Conservation (phyloP, 2,113 vertebrate species). For the Rana temporaria region DNA sequence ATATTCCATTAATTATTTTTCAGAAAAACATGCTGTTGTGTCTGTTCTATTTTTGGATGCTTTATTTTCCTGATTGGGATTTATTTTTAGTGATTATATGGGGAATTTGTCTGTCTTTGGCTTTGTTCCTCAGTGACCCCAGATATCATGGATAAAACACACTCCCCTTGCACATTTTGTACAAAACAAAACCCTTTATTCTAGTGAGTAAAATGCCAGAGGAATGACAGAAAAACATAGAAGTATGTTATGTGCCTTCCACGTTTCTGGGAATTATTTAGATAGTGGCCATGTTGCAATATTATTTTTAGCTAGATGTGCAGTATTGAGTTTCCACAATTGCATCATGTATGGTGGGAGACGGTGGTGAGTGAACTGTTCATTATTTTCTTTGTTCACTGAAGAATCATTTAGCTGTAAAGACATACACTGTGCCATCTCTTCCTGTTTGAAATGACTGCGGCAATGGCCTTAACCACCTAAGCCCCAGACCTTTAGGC, state of each 20-base stretch:
- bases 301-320: background rate
- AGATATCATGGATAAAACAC: slow-evolving; percentile 11
- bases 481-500: too few relatives aligned
- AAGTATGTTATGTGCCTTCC: background rate
- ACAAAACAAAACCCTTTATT: background rate
- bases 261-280: background rate
- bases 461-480: too few relatives aligned
- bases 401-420: background rate
- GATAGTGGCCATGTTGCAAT: slow-evolving; percentile 4
- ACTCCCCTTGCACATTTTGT: slow-evolving; percentile 5
- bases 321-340: slow-evolving; percentile 17
- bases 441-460: too few relatives aligned
- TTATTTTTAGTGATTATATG: slow-evolving; percentile 13
- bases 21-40: background rate
- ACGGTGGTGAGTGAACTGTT: background rate
- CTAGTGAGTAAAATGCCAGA: background rate
- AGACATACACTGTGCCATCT: too few relatives aligned
- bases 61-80: background rate
- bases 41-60: background rate
- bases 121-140: background rate
- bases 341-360: background rate
- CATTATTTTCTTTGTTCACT: background rate
- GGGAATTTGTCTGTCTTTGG: background rate
- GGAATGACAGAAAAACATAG: background rate
- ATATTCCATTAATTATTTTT: background rate